Percentiles rank a stretch among this genome's conserved stretches.
phyloP scores from a whole-genome alignment of 2,797 vertebrate species.

The Rhadinocentrus ornatus region DNA sequence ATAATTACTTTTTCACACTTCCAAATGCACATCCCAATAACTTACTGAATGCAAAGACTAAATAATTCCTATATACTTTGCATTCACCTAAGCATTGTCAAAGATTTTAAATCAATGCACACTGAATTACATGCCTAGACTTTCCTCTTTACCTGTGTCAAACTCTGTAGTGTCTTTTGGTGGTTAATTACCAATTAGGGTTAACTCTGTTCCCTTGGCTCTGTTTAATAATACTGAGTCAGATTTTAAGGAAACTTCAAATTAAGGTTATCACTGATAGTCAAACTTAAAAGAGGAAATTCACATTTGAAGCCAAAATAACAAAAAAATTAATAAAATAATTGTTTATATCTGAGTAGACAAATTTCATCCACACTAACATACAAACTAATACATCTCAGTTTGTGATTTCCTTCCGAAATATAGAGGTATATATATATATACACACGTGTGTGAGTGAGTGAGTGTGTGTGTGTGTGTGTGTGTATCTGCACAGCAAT shows the following conservation, averaged over 20 bases:
- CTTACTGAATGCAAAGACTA: neutral
- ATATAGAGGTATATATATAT: neutral
- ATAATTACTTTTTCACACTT: neutral
- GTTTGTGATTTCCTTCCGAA: neutral
- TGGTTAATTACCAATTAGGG: neutral
- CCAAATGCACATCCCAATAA: neutral
- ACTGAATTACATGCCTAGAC: neutral
- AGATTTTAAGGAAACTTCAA: constrained; percentile 7
- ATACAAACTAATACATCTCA: neutral
- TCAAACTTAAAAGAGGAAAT: neutral
- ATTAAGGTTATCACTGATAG: neutral
- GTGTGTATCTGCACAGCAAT: neutral
- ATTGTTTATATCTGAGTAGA: neutral
- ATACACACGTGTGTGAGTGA: constrained; percentile 5
- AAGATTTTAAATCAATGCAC: neutral
- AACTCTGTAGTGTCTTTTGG: neutral
- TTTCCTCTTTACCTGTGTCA: neutral
- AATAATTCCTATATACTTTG: neutral
- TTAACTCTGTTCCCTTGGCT: neutral
- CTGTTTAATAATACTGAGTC: neutral
- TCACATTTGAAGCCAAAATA: too few relatives aligned
- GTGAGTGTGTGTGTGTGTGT: constrained; percentile 14
- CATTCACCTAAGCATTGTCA: neutral
- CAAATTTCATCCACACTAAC: neutral
- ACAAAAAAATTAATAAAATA: neutral